Base-by-base conservation (phyloP, 2,888 invertebrate species). In the Vesta saturnalis region DNA sequence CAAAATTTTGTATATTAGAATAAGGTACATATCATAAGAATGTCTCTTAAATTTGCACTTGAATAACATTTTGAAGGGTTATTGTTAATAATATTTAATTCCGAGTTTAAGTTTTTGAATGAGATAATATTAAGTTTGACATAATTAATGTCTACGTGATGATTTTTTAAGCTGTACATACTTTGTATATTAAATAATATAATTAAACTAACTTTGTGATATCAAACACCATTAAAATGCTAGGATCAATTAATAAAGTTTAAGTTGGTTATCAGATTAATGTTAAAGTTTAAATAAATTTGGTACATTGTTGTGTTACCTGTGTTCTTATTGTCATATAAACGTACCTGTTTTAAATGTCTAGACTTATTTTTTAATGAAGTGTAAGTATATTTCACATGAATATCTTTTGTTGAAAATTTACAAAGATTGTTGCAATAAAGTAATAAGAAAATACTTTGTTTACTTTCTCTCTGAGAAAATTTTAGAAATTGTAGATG, bases 351-450 rank as follows among this genome's bases (percentile, higher is more conserved):
- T 21, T 68, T 56, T 64, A 60, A 30, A 56, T 56, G 30, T 56
- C n/a, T 14, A 23, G 23, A 56, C 18, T 56, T 15, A 14, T 67
- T 67, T 55, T 62, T 62, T 62, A 62, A 58, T 55, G 14, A 62
- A 67, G 21, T 15, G 30, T 19, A 16, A 59, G 39, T 47, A 54
- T 55, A 14, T 55, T 54, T 62, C 46, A 22, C 56, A 46, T 16
- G 43, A 47, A 60, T 54, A 54, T 68, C 60, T 19, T 68, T 64
- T 63, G 63, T 68, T 64, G 57, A 63, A 30, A 46, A 43, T 67
- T 68, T 63, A 64, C 52, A 49, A 64, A 68, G 39, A 60, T 59
- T 64, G 63, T 68, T 68, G 60, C 63, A 68, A 63, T 64, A 59
- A 68, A 67, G 47, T 43, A 58, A 57, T 64, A 57, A 63, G 55